Evolutionary conservation across 2,888 invertebrate species (phyloP).

Genomic region (Tiphia femorata): DNA sequence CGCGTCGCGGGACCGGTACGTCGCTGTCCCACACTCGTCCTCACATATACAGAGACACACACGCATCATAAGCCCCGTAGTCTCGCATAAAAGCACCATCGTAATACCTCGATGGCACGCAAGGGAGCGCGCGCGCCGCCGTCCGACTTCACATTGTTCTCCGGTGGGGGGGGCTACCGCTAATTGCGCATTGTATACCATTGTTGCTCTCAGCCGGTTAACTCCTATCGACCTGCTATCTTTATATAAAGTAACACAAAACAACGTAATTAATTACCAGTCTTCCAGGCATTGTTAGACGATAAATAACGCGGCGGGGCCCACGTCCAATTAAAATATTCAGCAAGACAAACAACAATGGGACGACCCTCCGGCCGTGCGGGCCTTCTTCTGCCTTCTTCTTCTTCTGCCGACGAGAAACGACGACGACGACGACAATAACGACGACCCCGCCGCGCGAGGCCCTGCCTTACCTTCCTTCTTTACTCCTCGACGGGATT

Average conservation of each 20-base stretch:
- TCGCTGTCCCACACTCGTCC: no score
- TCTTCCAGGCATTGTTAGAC: slow-evolving; percentile 66
- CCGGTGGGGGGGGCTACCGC: slow-evolving; percentile 46
- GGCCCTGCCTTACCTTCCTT: no score
- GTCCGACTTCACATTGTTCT: slow-evolving; percentile 59
- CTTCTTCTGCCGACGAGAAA: no score
- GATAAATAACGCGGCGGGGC: slow-evolving; percentile 64
- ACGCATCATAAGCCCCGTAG: no score
- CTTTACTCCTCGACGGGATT: no score
- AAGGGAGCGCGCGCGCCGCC: slow-evolving; percentile 42
- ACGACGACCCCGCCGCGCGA: no score
- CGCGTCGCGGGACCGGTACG: no score
- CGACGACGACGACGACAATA: no score
- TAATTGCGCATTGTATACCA: slow-evolving; percentile 67
- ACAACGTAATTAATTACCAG: slow-evolving; percentile 69
- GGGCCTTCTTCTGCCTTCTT: slow-evolving; percentile 16
- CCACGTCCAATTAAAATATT: slow-evolving; percentile 67
- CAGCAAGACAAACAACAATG: slow-evolving; percentile 69
- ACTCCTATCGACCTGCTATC: slow-evolving; percentile 66
- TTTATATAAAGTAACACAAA: slow-evolving; percentile 68
- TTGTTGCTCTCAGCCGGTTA: slow-evolving; percentile 60
- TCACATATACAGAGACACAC: no score
- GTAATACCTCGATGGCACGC: slow-evolving; percentile 52
- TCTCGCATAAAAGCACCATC: slow-evolving; percentile 26
- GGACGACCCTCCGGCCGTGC: slow-evolving; percentile 42